These are phyloP conservation scores for Pachyramphus minor DNA, from an alignment of 2,113 vertebrate genomes.

Conservation along the genomic window DNA sequence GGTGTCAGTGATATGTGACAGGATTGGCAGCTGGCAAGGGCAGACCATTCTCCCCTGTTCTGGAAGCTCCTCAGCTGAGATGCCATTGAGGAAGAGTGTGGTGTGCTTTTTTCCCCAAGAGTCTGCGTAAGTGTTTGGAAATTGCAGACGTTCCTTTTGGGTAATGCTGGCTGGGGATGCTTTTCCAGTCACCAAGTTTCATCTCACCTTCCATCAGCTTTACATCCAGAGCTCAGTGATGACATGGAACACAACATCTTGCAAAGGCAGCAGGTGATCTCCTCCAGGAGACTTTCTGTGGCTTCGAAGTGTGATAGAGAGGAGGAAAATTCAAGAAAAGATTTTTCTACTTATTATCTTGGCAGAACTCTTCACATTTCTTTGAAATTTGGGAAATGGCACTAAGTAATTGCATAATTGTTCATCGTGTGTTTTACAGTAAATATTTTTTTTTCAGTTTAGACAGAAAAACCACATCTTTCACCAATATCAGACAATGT, in stretches of 20 bases:
- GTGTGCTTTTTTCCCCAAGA: neutral
- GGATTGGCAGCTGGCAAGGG: neutral
- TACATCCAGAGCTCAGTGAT: neutral
- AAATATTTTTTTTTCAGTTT: neutral
- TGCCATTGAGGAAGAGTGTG: neutral
- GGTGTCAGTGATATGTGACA: fast-evolving
- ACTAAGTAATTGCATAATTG: neutral
- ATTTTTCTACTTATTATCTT: neutral
- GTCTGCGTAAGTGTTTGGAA: neutral
- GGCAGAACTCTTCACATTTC: neutral
- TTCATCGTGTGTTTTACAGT: neutral
- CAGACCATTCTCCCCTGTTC: neutral
- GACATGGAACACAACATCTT: fast-evolving
- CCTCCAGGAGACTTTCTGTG: neutral
- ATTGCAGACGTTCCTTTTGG: neutral
- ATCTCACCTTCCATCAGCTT: neutral
- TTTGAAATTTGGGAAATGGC: neutral
- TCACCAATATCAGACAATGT: neutral
- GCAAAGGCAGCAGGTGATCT: neutral
- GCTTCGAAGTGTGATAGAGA: neutral
- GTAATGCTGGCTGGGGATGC: neutral
- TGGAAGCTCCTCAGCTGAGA: neutral
- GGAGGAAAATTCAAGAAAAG: neutral
- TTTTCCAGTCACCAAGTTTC: neutral
- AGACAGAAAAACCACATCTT: neutral